phyloP scores from a whole-genome alignment of 2,113 vertebrate genomes.

The Parotia lawesii region DNA sequence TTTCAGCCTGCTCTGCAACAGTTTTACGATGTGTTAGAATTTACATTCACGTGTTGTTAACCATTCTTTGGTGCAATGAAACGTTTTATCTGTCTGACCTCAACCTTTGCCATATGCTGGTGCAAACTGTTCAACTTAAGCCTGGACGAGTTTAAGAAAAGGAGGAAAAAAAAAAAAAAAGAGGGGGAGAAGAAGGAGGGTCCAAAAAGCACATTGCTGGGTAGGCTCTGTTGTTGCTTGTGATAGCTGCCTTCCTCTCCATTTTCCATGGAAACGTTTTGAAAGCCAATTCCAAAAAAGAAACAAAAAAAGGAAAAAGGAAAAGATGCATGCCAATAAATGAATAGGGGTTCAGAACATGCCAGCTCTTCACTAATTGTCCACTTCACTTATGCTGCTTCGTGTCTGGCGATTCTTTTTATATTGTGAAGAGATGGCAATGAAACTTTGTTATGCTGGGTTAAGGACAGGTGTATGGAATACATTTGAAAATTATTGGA shows the following conservation, averaged over 20 bases:
- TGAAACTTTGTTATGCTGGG: not conserved
- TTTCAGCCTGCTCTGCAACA: conserved; percentile 80
- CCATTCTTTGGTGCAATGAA: conserved; percentile 79
- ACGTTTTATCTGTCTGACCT: conserved; percentile 93
- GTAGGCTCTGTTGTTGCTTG: conserved; percentile 16
- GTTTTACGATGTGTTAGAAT: conserved; percentile 88
- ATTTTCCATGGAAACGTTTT: conserved; percentile 56
- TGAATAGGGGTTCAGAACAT: conserved; percentile 34
- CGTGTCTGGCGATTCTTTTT: not conserved
- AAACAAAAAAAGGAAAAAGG: not conserved
- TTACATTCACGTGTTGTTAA: conserved; percentile 92
- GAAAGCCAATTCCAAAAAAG: conserved; percentile 19
- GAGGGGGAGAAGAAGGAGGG: not conserved
- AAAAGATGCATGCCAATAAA: not conserved
- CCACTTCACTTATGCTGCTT: conserved; percentile 24
- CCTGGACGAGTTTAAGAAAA: conserved; percentile 9
- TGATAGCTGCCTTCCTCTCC: conserved; percentile 41
- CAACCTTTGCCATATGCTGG: conserved; percentile 91
- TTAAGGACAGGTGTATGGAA: not conserved
- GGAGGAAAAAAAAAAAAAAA: not conserved
- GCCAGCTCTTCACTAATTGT: conserved; percentile 35
- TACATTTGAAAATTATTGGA: not conserved
- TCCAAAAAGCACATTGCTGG: conserved; percentile 29
- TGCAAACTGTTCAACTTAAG: conserved; percentile 64
- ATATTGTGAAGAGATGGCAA: not conserved